phyloP scores from a whole-genome alignment of 35 echinoderm and acorn worm genomes.

The Patiria miniata region DNA sequence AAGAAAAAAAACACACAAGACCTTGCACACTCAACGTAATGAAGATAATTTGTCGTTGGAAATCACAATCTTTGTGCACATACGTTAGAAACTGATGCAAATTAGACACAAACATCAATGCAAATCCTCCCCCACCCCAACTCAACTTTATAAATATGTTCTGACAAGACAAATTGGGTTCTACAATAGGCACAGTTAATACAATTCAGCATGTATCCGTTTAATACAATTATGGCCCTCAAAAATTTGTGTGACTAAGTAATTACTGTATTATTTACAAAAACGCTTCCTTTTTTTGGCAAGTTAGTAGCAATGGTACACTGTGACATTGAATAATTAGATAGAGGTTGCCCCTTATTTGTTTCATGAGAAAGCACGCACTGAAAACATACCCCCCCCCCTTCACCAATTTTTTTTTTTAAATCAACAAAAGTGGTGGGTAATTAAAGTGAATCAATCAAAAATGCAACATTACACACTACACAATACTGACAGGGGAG shows the following conservation, averaged over 20 bases:
- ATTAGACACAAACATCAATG: not conserved
- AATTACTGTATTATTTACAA: not conserved
- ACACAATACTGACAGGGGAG: slow-evolving; percentile 9
- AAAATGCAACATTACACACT: not conserved
- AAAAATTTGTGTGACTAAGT: slow-evolving; percentile 17
- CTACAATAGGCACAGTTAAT: not conserved
- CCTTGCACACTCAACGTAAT: not conserved
- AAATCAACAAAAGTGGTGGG: not conserved
- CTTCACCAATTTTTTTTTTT: too few relatives aligned
- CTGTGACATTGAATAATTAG: not conserved
- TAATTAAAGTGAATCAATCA: not conserved
- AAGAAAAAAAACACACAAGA: not conserved
- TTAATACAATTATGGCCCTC: not conserved
- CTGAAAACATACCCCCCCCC: not conserved
- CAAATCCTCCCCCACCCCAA: not conserved
- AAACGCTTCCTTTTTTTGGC: not conserved
- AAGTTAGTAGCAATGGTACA: slow-evolving; percentile 15
- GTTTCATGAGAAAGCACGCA: slow-evolving; percentile 21
- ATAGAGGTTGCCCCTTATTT: not conserved
- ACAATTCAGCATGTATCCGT: not conserved
- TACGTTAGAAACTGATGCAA: not conserved
- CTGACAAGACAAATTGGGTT: slow-evolving; percentile 17
- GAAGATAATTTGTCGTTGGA: not conserved
- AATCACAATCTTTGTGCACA: not conserved
- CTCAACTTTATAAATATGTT: not conserved